Evolutionary conservation across 1,140 invertebrate species (phyloP).

Genomic region (Prorops nasuta): DNA sequence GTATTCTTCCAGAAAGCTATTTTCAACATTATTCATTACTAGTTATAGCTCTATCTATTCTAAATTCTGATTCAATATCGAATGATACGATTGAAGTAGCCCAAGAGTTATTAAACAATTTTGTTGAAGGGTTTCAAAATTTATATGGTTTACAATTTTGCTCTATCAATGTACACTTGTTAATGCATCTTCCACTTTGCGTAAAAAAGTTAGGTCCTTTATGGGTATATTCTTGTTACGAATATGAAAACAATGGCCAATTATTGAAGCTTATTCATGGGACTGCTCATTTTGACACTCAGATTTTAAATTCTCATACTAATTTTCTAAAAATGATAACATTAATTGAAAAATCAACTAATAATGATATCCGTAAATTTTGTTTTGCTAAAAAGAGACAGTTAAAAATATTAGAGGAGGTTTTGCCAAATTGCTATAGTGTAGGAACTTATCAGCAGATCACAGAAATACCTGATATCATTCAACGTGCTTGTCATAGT

Average conservation of each 20-base stretch:
- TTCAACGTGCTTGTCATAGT: too few species aligned
- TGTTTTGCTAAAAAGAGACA: conserved; percentile 7
- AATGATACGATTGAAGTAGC: conserved; percentile 7
- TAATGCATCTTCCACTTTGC: conserved; percentile 14
- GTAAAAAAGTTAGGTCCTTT: conserved; percentile 18
- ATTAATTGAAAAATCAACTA: conserved; percentile 11
- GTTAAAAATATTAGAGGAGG: conserved; percentile 18
- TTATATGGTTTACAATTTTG: neutral
- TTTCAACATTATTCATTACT: conserved; percentile 14
- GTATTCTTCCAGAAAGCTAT: conserved; percentile 17
- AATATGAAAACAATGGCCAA: conserved; percentile 28
- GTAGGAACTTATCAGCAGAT: conserved; percentile 16
- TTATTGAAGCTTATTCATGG: conserved; percentile 25
- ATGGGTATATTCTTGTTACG: conserved; percentile 19
- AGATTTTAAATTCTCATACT: conserved; percentile 18
- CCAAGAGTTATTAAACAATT: conserved; percentile 1
- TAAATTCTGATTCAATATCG: neutral
- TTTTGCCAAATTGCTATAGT: conserved; percentile 12
- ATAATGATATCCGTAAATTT: conserved; percentile 12
- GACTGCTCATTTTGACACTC: conserved; percentile 23
- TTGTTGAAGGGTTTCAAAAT: neutral
- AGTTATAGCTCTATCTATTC: neutral
- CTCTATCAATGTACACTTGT: conserved; percentile 18
- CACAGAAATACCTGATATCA: neutral
- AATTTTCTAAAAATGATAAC: conserved; percentile 21